Conservation (phyloP, 2,113 vertebrate species). For the Lates calcarifer region DNA sequence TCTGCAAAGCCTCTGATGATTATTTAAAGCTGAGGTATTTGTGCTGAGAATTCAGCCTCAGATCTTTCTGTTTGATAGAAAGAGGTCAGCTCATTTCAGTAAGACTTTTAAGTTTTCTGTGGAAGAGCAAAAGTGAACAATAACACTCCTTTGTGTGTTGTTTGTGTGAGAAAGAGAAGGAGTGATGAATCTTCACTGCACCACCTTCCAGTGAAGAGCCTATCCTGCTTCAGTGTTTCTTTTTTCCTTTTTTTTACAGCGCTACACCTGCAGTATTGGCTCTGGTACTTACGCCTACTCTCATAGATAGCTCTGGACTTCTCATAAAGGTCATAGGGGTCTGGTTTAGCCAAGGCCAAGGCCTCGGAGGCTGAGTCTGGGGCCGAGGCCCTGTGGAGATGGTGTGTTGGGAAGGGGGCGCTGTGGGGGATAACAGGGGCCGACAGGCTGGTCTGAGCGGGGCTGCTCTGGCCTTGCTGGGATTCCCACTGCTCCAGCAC, state of each 20-base stretch:
- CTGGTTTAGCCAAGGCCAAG: slow-evolving; percentile 92
- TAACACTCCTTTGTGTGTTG: neutral
- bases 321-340: slow-evolving; percentile 97
- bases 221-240: slow-evolving; percentile 16
- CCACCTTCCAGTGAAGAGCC: slow-evolving; percentile 15
- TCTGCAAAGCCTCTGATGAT: slow-evolving; percentile 2
- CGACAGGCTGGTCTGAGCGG: slow-evolving; percentile 91
- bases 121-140: neutral
- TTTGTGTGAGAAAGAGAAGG: neutral
- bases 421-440: slow-evolving; percentile 90
- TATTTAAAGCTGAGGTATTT: neutral
- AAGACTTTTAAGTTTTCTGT: slow-evolving; percentile 1
- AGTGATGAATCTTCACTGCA: slow-evolving; percentile 2
- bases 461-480: slow-evolving; percentile 89
- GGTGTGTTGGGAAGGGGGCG: slow-evolving; percentile 88
- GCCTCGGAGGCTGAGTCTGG: slow-evolving; percentile 92
- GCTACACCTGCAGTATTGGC: slow-evolving; percentile 40
- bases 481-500: slow-evolving; percentile 95
- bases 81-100: neutral
- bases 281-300: slow-evolving; percentile 98
- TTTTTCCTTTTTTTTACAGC: neutral
- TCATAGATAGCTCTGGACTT: slow-evolving; percentile 99
- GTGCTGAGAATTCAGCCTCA: slow-evolving; percentile 3
- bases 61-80: slow-evolving; percentile 16
- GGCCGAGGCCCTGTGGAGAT: slow-evolving; percentile 93